phyloP scores from a whole-genome alignment of 1,140 invertebrate species.

The Drusus annulatus region DNA sequence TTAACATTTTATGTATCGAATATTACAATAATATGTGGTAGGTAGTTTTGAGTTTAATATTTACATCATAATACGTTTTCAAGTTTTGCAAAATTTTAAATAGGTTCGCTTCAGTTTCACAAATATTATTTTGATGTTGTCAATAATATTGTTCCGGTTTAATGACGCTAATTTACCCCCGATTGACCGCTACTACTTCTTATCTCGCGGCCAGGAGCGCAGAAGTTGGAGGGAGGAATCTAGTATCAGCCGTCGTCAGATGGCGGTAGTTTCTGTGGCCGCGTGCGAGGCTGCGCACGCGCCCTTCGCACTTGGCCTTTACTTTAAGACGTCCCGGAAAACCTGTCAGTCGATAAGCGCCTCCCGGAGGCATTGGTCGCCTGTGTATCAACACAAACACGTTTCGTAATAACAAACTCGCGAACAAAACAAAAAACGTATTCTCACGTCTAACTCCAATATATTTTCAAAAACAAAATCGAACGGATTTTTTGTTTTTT shows the following conservation, averaged over 20 bases:
- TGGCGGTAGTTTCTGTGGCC: conserved; percentile 27
- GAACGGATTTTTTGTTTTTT: background rate
- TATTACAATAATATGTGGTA: too few relatives aligned
- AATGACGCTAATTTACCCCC: too few relatives aligned
- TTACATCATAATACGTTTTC: too few relatives aligned
- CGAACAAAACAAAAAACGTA: conserved; percentile 31
- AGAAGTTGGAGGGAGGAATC: background rate
- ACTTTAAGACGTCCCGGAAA: conserved; percentile 41
- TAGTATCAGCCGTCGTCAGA: conserved; percentile 26
- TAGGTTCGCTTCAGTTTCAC: too few relatives aligned
- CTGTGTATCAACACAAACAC: background rate
- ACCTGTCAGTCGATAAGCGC: conserved; percentile 57
- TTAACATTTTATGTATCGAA: too few relatives aligned
- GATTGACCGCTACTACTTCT: conserved; percentile 23
- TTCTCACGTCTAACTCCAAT: background rate
- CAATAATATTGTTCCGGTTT: too few relatives aligned
- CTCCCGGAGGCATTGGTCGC: conserved; percentile 41
- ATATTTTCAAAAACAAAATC: conserved; percentile 9
- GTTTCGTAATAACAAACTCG: conserved; percentile 17
- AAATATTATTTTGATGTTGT: too few relatives aligned
- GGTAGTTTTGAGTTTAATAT: too few relatives aligned
- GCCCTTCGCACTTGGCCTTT: background rate
- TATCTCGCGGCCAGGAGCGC: background rate
- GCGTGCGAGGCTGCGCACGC: conserved; percentile 40
- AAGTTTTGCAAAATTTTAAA: too few relatives aligned